These are phyloP conservation scores for Atrina japonica DNA, from an alignment of 2,888 invertebrate species.

Conservation along the genomic window DNA sequence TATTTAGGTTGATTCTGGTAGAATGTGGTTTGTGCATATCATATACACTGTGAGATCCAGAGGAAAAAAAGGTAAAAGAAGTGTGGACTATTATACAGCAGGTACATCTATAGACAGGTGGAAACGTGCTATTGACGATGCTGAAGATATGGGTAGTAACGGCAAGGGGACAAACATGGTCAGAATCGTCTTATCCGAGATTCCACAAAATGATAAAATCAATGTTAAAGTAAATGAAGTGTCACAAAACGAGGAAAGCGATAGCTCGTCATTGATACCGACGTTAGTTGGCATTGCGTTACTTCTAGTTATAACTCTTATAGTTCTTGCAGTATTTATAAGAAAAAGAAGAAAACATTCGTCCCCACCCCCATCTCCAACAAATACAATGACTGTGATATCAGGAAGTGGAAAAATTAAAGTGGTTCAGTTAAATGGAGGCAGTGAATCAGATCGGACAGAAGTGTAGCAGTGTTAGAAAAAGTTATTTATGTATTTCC, in stretches of 20 bases:
- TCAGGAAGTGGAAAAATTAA: slow-evolving; percentile 49
- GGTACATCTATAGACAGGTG: too few relatives aligned
- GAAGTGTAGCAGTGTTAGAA: slow-evolving; percentile 9
- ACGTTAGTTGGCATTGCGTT: slow-evolving; percentile 65
- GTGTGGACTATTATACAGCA: not conserved
- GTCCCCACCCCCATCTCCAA: slow-evolving; percentile 69
- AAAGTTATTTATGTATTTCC: too few relatives aligned
- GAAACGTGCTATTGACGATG: slow-evolving; percentile 53
- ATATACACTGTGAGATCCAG: slow-evolving; percentile 70
- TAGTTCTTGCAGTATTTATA: slow-evolving; percentile 63
- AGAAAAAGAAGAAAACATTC: slow-evolving; percentile 63
- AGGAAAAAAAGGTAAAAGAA: slow-evolving; percentile 50
- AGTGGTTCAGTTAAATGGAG: slow-evolving; percentile 33
- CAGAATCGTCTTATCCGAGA: slow-evolving; percentile 54
- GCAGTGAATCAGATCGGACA: slow-evolving; percentile 10
- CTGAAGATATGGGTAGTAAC: slow-evolving; percentile 55
- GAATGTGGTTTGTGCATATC: slow-evolving; percentile 76
- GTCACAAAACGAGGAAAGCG: slow-evolving; percentile 50
- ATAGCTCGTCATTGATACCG: slow-evolving; percentile 59
- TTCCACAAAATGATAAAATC: slow-evolving; percentile 39
- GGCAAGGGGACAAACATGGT: slow-evolving; percentile 75
- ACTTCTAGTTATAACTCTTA: slow-evolving; percentile 57
- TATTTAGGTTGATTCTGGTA: slow-evolving; percentile 63
- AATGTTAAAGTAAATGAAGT: slow-evolving; percentile 52
- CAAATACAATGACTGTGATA: slow-evolving; percentile 70